phyloP scores from a whole-genome alignment of 1,140 invertebrate species.

The Aricia agestis region DNA sequence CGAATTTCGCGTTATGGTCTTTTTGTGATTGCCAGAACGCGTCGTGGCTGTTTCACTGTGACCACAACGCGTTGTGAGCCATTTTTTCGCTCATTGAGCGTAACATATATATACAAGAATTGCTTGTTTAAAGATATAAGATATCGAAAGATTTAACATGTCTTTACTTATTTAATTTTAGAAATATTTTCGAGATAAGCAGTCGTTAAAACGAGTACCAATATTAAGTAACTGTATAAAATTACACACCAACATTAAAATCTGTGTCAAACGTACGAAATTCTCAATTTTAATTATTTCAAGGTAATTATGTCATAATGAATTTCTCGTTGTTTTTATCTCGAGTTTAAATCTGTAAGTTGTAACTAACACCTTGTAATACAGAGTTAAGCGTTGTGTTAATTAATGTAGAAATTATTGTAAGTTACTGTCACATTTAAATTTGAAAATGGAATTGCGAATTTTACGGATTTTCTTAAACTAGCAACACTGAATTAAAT shows the following conservation, averaged over 20 bases:
- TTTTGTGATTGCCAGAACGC: too few species aligned
- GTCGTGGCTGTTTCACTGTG: too few species aligned
- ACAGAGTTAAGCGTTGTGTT: neutral
- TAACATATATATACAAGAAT: too few species aligned
- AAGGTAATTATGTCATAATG: neutral
- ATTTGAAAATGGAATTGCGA: too few species aligned
- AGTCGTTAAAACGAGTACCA: neutral
- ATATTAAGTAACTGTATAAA: neutral
- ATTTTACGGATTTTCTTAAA: too few species aligned
- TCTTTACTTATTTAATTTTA: neutral
- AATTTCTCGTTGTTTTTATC: neutral
- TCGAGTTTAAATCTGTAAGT: neutral
- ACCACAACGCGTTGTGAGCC: too few species aligned
- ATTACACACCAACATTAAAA: neutral
- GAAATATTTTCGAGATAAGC: neutral
- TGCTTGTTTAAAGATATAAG: too few species aligned
- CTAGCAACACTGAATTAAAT: too few species aligned
- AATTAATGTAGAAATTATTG: neutral
- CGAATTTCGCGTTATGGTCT: too few species aligned
- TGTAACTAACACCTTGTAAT: neutral
- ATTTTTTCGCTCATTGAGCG: too few species aligned
- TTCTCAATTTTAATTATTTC: neutral
- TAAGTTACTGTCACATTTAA: too few species aligned
- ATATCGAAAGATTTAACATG: neutral
- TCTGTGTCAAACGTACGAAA: conserved; percentile 1